Conservation (phyloP, 1,140 invertebrate species). For the Polypedilum vanderplanki region DNA sequence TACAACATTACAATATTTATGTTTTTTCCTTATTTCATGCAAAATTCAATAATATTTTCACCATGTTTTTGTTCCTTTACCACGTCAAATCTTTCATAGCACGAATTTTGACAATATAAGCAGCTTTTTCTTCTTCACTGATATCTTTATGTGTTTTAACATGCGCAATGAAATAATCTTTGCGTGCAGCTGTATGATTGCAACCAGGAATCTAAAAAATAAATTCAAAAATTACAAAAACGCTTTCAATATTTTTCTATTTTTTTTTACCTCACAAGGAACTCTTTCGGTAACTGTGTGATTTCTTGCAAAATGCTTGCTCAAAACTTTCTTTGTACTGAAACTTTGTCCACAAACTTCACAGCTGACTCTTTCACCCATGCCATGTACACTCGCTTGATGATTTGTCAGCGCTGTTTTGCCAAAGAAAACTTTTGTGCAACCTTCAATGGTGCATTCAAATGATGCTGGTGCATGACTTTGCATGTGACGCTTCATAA, state of each 20-base stretch:
- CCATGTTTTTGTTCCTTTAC: too few species aligned
- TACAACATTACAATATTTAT: too few species aligned
- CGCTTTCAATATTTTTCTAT: too few species aligned
- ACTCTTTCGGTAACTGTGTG: background rate
- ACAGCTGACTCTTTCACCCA: background rate
- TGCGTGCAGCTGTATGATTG: background rate
- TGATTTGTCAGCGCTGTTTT: background rate
- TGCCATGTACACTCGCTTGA: background rate
- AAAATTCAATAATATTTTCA: background rate
- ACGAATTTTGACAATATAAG: background rate
- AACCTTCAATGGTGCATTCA: background rate
- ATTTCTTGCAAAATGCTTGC: background rate
- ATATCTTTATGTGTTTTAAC: conserved; percentile 1
- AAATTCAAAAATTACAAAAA: too few species aligned
- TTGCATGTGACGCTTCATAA: background rate
- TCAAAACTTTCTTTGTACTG: background rate
- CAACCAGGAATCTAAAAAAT: background rate
- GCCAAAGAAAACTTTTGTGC: background rate
- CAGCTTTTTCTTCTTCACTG: background rate
- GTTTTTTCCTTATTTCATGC: too few species aligned
- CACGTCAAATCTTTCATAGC: background rate
- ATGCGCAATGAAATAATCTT: background rate
- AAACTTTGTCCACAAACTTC: background rate
- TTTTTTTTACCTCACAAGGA: background rate
- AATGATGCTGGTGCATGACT: background rate